Evolutionary conservation across 2,113 vertebrate species (phyloP), one percentile per base, ranked within the genome.

Genomic region (Cephalopholis sonnerati): DNA sequence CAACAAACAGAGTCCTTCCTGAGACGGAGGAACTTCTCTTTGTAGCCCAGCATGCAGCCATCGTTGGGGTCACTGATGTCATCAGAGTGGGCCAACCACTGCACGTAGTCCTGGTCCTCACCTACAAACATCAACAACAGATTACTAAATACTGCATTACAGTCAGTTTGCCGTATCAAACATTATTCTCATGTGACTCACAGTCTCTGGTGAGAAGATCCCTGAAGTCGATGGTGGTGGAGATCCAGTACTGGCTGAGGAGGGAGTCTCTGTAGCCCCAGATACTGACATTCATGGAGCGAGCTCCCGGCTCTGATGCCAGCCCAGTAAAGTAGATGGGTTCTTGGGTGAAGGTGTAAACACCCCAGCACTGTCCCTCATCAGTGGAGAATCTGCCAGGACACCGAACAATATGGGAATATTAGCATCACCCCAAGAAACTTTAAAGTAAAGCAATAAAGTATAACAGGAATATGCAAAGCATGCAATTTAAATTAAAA

Each of bases 11-110:
- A 97, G 7, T 97, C 96, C 63, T 99, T 99, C 78, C 94, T 96
- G 1, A 99, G 95, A 0, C 98, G 96, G 5, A 95, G 93, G 87
- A 96, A 99, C 48, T 90, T 95, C 71, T 99, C 98, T 83, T 97
- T 98, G 90, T 97, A 99, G 22, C 98, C 98, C 86, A 99, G 94
- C 62, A 98, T 97, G 92, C 98, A 99, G 77, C 98, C 98, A n/a
- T 98, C 96, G 0, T 92, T 89, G n/a, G 97, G 96, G 62, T 96
- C 93, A 1, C 95, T 96, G 75, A 97, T 95, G 81, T 98, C 95
- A 82, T 96, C 96, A 13, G 97, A 99, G 91, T 99, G 98, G 0
- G 98, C 97, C 94, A 98, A 92, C 98, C 98, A 99, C 76, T 95
- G 89, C 81, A 96, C 96, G n/a, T 99, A 99, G 90, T 99, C 98